A percentile compares a stretch with the other conserved stretches of the same genome.
These are phyloP conservation scores for Temnothorax curvispinosus DNA, from an alignment of 1,140 invertebrate genomes.

Conservation along the genomic window DNA sequence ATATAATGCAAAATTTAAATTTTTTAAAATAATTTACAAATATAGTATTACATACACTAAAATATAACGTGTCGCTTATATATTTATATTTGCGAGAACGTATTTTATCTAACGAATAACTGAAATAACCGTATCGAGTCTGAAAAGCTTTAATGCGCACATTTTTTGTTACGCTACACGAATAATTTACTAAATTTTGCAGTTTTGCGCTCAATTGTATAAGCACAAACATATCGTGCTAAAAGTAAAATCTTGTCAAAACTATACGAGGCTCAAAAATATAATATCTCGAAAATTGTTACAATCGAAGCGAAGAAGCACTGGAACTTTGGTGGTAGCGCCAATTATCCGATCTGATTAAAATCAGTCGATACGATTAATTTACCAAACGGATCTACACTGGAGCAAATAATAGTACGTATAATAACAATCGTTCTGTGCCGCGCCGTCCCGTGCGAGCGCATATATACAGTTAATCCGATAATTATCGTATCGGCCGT, in stretches of 20 bases:
- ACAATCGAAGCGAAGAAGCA: background rate
- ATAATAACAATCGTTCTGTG: constrained; percentile 51
- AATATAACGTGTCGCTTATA: background rate
- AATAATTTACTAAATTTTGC: constrained; percentile 1
- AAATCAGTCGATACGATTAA: constrained; percentile 43
- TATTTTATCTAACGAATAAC: background rate
- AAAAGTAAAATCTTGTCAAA: constrained; percentile 13
- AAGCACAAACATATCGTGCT: background rate
- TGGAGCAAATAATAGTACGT: constrained; percentile 42
- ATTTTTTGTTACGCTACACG: background rate
- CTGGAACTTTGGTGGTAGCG: background rate
- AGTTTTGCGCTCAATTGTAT: background rate
- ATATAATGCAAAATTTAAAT: background rate
- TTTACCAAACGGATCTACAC: background rate
- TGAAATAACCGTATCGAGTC: background rate
- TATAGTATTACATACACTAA: background rate
- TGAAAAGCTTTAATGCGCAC: background rate
- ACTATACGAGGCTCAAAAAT: background rate
- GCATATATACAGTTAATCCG: constrained; percentile 56
- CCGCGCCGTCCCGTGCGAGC: background rate
- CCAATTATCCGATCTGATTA: constrained; percentile 25
- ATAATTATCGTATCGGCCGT: constrained; percentile 69
- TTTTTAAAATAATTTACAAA: background rate
- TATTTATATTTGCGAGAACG: background rate
- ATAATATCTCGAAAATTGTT: background rate